Evolutionary conservation across 1,140 invertebrate species (phyloP).

Genomic region (Pachyrhynchus sulphureomaculatus): DNA sequence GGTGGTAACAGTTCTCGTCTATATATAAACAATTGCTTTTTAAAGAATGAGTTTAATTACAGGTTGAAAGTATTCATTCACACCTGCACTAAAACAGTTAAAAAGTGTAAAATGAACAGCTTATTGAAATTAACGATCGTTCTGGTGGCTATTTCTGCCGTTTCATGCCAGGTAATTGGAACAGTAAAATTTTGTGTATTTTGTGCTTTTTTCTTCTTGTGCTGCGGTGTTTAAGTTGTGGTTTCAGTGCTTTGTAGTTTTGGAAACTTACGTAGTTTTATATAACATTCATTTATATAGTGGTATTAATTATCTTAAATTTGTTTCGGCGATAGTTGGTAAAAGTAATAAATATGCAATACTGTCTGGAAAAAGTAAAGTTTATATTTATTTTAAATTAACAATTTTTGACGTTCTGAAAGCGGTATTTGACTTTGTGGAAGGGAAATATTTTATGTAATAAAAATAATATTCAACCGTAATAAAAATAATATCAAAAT

Average conservation of each 20-base stretch:
- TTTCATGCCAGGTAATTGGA: slow-evolving; percentile 20
- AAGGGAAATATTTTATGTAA: too few relatives aligned
- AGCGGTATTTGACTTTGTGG: too few relatives aligned
- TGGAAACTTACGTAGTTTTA: neutral
- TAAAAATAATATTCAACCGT: too few relatives aligned
- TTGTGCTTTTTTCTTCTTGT: neutral
- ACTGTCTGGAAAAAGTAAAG: too few relatives aligned
- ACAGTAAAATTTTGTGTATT: neutral
- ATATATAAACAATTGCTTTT: slow-evolving; percentile 29
- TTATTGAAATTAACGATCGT: slow-evolving; percentile 15
- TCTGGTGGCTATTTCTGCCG: slow-evolving; percentile 7
- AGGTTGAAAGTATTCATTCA: neutral
- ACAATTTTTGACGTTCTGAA: too few relatives aligned
- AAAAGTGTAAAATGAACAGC: slow-evolving; percentile 13
- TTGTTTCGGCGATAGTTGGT: too few relatives aligned
- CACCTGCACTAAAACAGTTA: neutral
- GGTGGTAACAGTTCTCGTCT: neutral
- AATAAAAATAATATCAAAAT: too few relatives aligned
- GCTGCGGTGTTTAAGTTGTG: neutral
- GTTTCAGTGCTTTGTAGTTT: neutral
- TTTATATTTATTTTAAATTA: too few relatives aligned
- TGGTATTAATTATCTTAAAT: neutral
- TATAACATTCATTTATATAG: neutral
- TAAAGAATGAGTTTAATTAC: slow-evolving; percentile 17
- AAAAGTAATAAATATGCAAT: too few relatives aligned